Conservation (phyloP, 2,888 invertebrate genomes). For the Acronicta alni region DNA sequence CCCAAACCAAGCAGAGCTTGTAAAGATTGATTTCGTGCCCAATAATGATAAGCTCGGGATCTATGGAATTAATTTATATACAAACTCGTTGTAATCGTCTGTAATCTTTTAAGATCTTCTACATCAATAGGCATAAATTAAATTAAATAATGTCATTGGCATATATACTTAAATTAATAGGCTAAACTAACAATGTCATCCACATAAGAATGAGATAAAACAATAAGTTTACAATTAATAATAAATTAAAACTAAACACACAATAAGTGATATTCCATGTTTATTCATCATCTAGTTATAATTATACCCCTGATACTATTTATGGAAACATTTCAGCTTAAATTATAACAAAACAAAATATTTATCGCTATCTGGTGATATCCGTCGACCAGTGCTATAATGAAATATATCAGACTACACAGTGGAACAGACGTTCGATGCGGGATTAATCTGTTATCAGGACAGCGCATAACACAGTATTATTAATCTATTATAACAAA, state of each 20-base stretch:
- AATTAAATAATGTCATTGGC: too few relatives aligned
- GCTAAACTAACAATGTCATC: slow-evolving; percentile 1
- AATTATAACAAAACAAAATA: slow-evolving; percentile 34
- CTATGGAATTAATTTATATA: too few relatives aligned
- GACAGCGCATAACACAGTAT: slow-evolving; percentile 31
- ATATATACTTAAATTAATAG: neutral
- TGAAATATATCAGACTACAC: slow-evolving; percentile 31
- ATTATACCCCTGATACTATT: slow-evolving; percentile 2
- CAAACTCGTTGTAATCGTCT: too few relatives aligned
- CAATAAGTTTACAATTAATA: neutral
- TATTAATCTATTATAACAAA: slow-evolving; percentile 36
- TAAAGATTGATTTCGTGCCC: too few relatives aligned
- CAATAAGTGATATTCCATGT: neutral
- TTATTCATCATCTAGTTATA: neutral
- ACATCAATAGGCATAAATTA: neutral
- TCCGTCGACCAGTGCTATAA: slow-evolving; percentile 1
- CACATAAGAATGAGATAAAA: neutral
- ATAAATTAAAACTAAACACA: neutral
- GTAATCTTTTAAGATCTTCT: too few relatives aligned
- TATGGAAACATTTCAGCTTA: slow-evolving; percentile 20
- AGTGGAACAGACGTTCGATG: slow-evolving; percentile 38
- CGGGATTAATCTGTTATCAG: slow-evolving; percentile 57
- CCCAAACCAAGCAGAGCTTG: too few relatives aligned
- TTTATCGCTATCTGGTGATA: slow-evolving; percentile 29
- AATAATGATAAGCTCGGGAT: too few relatives aligned